phyloP scores from a whole-genome alignment of 1,140 invertebrate genomes.

The Tetranychus urticae region DNA sequence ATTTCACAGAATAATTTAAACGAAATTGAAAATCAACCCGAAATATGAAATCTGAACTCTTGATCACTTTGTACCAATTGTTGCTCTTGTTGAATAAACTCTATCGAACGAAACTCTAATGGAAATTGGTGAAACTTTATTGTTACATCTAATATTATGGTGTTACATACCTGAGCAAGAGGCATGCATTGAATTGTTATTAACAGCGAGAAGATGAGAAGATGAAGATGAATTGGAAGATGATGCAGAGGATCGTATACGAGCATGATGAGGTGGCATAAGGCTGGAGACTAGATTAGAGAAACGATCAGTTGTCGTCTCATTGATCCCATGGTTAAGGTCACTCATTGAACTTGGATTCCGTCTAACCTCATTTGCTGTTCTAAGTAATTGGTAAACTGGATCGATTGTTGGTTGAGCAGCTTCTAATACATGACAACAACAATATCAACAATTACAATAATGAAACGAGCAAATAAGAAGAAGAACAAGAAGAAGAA shows the following conservation, averaged over 20 bases:
- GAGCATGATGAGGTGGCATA: conserved; percentile 10
- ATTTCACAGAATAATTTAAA: no score
- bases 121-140: no score
- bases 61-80: no score
- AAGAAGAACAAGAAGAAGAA: no score
- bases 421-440: no score
- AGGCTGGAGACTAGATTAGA: background rate
- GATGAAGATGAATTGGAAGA: conserved; percentile 13
- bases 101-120: no score
- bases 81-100: no score
- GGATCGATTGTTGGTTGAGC: conserved; percentile 29
- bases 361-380: conserved; percentile 46
- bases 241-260: conserved; percentile 10
- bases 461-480: no score
- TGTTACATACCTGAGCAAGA: conserved; percentile 1
- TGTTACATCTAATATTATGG: no score
- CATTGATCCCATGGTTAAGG: conserved; percentile 3
- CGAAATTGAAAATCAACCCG: no score
- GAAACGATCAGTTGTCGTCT: background rate
- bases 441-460: no score
- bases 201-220: conserved; percentile 12
- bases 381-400: conserved; percentile 75
- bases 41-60: no score
- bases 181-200: background rate
- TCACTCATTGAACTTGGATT: background rate